Conservation (phyloP, 2,797 vertebrate genomes). For the Acanthurus tractus region DNA sequence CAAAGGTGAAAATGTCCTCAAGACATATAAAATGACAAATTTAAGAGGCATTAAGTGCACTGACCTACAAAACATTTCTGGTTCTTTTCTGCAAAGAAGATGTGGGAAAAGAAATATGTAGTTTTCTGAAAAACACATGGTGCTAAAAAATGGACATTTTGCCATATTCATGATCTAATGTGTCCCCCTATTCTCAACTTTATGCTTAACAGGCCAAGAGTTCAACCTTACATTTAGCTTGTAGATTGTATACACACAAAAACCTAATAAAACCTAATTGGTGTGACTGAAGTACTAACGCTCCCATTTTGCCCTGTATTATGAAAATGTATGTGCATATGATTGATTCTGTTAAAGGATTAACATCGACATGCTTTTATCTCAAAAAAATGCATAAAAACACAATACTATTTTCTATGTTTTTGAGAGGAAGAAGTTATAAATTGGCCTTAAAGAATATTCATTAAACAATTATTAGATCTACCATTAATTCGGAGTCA, state of each 20-base stretch:
- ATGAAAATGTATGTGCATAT: no score
- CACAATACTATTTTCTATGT: not conserved
- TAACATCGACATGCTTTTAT: not conserved
- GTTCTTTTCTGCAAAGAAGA: not conserved
- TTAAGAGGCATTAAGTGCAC: conserved; percentile 9
- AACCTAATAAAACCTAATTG: no score
- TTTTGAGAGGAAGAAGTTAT: not conserved
- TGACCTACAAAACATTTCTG: conserved; percentile 16
- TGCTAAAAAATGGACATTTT: no score
- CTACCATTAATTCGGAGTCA: conserved; percentile 27
- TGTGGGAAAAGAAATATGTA: not conserved
- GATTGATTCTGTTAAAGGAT: no score
- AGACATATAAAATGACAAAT: conserved; percentile 1
- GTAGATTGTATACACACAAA: no score
- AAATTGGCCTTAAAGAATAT: conserved; percentile 2
- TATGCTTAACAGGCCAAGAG: no score
- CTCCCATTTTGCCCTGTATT: no score
- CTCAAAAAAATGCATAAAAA: not conserved
- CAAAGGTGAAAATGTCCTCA: conserved; percentile 13
- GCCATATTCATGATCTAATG: no score
- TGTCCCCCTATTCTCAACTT: no score
- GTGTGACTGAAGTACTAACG: no score
- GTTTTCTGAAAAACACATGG: not conserved
- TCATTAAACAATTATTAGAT: conserved; percentile 12
- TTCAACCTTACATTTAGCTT: no score